Evolutionary conservation across 2,888 invertebrate species (phyloP), one percentile per base, ranked within the genome.

Genomic region (Tenthredo livida): DNA sequence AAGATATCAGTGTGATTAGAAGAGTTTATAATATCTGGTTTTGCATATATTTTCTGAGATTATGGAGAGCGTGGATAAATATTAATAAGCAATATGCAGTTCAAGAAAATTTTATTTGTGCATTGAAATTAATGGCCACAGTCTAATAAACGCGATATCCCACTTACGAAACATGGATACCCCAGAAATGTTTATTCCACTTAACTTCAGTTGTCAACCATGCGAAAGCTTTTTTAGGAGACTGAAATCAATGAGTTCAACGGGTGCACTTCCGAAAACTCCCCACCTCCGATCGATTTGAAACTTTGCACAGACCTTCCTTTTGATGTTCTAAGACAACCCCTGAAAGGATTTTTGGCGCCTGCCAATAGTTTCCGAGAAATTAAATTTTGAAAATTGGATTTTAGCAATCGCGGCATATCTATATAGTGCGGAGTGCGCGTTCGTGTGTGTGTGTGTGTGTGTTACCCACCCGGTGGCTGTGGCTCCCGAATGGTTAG

Each of bases 81-180:
- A 43, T 65, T 33, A 33, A 54, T 50, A 17, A 61, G 7, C 43
- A 85, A 43, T 84, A 77, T 25, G 73, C 84, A 29, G 65, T 85
- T n/a, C 61, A 73, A 50, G 58, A 85, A 3, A 85, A 85, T 61
- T 50, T 3, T 85, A 84, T 37, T 75, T 83, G 43, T 85, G 85
- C 29, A 85, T 84, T 21, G 85, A 85, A 84, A 17, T 85, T 25
- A 85, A 85, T 78, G 85, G 75, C 0, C 84, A 85, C 84, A 73
- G n/a, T 29, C 72, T 72, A n/a, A 15, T 72, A 33, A 40, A 40
- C 15, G 17, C 21, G 7, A 72, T 72, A 29, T 12, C 29, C 12
- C 33, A 0, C 4, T 67, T 67, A 29, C 5, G 21, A 58, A 58
- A 58, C n/a, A 21, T 21, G 17, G 6, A 21, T 58, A 21, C 72